phyloP scores from a whole-genome alignment of 2,888 invertebrate genomes.

The Augiades crinisus region DNA sequence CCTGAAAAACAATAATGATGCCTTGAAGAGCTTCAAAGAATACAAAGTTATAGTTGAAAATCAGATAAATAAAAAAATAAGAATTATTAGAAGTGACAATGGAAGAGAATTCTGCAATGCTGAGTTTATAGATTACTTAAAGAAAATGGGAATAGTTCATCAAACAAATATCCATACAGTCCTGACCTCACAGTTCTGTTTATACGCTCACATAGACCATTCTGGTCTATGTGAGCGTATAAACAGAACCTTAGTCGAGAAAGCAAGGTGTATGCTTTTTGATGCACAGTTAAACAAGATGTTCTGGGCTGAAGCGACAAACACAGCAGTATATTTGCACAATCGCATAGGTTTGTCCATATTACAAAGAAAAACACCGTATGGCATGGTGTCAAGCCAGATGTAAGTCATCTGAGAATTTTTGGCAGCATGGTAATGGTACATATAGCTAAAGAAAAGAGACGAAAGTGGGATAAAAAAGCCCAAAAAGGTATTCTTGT shows the following conservation, averaged over 20 bases:
- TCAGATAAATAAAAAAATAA: background rate
- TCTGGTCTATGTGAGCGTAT: too few relatives aligned
- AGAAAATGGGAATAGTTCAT: slow-evolving; percentile 5
- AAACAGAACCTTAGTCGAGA: too few relatives aligned
- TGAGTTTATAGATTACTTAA: background rate
- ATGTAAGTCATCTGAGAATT: background rate
- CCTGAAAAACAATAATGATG: too few relatives aligned
- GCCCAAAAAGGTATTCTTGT: background rate
- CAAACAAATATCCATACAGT: too few relatives aligned
- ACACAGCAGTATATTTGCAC: background rate
- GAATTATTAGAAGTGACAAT: slow-evolving; percentile 2
- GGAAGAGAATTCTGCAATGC: slow-evolving; percentile 7
- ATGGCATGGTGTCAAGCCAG: background rate
- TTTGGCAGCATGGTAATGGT: background rate
- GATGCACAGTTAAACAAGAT: background rate
- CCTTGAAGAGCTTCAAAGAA: too few relatives aligned
- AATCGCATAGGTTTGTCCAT: background rate
- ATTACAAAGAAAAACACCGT: background rate
- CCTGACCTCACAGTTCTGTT: too few relatives aligned
- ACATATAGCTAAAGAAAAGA: background rate
- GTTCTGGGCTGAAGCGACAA: background rate
- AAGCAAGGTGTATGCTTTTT: background rate
- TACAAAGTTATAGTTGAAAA: too few relatives aligned
- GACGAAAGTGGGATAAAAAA: background rate
- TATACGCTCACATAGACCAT: too few relatives aligned